A percentile compares a stretch with the other conserved stretches of the same genome.
phyloP scores from a whole-genome alignment of 2,113 vertebrate genomes.

The Antechinus stuartii region DNA sequence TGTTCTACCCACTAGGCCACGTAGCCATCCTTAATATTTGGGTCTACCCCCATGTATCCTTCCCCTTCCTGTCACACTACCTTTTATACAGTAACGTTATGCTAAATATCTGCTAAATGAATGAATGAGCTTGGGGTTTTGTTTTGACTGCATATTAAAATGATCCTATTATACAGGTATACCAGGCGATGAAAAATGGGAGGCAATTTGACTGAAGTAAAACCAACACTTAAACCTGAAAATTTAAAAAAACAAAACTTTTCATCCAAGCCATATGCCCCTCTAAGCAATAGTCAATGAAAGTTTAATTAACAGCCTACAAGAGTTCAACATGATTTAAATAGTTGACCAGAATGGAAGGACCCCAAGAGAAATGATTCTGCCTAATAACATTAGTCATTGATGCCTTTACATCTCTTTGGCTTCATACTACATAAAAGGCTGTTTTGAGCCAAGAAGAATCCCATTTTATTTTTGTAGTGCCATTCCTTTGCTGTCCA shows the following conservation, averaged over 20 bases:
- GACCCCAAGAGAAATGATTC: conserved; percentile 52
- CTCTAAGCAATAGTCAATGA: not conserved
- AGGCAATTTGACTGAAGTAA: conserved; percentile 32
- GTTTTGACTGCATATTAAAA: conserved; percentile 41
- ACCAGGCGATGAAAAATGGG: conserved; percentile 27
- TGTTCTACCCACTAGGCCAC: not conserved
- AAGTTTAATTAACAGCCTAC: conserved; percentile 16
- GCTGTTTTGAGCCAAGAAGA: conserved; percentile 22
- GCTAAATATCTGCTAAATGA: conserved; percentile 11
- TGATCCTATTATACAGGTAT: not conserved
- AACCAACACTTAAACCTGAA: conserved; percentile 35
- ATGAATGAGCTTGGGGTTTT: conserved; percentile 12
- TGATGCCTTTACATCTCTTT: not conserved
- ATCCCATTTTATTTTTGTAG: conserved; percentile 20
- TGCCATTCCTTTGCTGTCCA: conserved; percentile 36
- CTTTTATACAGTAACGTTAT: not conserved
- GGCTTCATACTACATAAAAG: conserved; percentile 34
- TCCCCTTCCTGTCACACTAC: not conserved
- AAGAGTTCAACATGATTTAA: conserved; percentile 19
- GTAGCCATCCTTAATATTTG: not conserved
- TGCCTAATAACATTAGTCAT: conserved; percentile 58
- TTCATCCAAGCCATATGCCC: not conserved
- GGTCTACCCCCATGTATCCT: not conserved
- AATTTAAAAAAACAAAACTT: conserved; percentile 15
- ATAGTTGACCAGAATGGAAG: conserved; percentile 20